Percentiles rank a stretch among this genome's conserved stretches.
Evolutionary conservation across 1,140 invertebrate genomes (phyloP).

Genomic region (Planococcus citri): DNA sequence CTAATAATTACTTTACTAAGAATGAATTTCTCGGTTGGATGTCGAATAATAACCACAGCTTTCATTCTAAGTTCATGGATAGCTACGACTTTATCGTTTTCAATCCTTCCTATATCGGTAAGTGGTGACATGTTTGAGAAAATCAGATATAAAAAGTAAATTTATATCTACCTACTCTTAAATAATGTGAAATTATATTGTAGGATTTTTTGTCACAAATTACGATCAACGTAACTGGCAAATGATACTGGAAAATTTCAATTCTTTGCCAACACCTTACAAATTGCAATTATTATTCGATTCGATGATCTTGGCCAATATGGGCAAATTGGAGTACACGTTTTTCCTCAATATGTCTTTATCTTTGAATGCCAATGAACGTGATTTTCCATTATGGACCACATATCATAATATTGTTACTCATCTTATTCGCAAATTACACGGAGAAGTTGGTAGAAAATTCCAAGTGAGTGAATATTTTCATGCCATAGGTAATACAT

Average conservation of each 20-base stretch:
- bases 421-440: background rate
- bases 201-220: background rate
- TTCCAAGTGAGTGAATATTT: background rate
- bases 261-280: background rate
- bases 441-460: background rate
- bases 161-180: too few relatives aligned
- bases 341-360: background rate
- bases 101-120: constrained; percentile 1
- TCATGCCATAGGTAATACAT: background rate
- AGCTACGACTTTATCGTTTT: background rate
- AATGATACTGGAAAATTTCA: background rate
- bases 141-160: too few relatives aligned
- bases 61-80: background rate
- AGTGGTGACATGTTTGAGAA: background rate
- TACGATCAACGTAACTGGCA: background rate
- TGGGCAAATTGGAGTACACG: background rate
- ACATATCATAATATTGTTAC: background rate
- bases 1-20: background rate
- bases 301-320: background rate
- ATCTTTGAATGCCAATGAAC: background rate
- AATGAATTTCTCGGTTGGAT: background rate
- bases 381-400: background rate
- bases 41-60: background rate
- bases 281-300: constrained; percentile 5
- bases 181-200: background rate